Evolutionary conservation across 2,797 vertebrate species (phyloP).

Genomic region (Megaceryle alcyon): DNA sequence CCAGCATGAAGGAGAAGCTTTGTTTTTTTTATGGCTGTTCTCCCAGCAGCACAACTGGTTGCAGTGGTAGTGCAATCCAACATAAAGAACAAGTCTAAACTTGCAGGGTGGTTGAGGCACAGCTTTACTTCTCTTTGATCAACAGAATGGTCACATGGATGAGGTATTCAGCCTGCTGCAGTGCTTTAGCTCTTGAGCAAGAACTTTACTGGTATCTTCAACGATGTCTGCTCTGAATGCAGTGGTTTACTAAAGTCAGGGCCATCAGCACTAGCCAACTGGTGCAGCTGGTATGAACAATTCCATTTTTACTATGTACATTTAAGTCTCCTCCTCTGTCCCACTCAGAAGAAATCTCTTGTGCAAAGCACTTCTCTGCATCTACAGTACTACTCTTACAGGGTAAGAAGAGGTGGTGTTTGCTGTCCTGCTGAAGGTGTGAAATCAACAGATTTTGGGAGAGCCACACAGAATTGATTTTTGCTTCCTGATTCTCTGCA

Average conservation of each 20-base stretch:
- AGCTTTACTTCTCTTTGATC: neutral
- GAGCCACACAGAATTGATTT: neutral
- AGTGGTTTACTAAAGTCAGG: neutral
- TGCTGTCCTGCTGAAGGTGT: neutral
- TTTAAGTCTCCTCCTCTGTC: neutral
- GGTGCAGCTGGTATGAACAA: neutral
- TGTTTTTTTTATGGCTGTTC: neutral
- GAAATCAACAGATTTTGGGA: neutral
- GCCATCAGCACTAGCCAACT: neutral
- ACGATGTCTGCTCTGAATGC: neutral
- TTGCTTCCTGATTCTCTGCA: neutral
- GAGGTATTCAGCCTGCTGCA: neutral
- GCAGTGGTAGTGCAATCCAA: neutral
- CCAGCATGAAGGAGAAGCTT: neutral
- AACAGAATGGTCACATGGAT: neutral
- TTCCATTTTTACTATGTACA: neutral
- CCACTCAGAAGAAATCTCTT: neutral
- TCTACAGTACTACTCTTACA: neutral
- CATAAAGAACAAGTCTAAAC: neutral
- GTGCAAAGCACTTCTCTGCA: neutral
- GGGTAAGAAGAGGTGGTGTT: neutral
- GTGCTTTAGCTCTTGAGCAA: neutral
- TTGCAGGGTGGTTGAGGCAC: neutral
- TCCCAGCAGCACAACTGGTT: neutral
- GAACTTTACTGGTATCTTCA: neutral